Conservation (phyloP, 2,113 vertebrate species). For the Dryoscopus gambensis region DNA sequence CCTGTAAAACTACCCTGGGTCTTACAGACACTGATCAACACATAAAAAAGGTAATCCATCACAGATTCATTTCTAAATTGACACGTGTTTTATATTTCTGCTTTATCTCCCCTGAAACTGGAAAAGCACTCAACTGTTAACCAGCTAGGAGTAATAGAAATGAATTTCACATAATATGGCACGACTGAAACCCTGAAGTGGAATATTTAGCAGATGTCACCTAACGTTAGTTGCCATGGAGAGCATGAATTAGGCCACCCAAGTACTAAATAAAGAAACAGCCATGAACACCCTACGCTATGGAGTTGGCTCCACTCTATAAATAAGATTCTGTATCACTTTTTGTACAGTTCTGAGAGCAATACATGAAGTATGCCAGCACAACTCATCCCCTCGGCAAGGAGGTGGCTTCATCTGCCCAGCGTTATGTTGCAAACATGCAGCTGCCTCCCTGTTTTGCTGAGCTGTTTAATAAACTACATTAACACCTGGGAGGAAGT, state of each 20-base stretch:
- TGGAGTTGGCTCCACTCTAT: constrained; percentile 5
- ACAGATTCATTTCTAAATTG: not conserved
- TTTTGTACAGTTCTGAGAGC: constrained; percentile 43
- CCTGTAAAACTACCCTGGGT: not conserved
- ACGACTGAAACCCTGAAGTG: constrained; percentile 29
- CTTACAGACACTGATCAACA: not conserved
- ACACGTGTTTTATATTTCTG: not conserved
- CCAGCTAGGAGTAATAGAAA: not conserved
- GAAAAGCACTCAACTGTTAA: not conserved
- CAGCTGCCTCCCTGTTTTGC: not conserved
- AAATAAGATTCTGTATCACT: constrained; percentile 37
- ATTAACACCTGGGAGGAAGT: not conserved
- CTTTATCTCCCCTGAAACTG: not conserved
- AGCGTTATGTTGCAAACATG: rapidly evolving
- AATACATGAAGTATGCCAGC: not conserved
- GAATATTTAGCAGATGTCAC: constrained; percentile 57
- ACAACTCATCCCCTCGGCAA: not conserved
- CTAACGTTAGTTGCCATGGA: constrained; percentile 52
- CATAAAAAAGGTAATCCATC: not conserved
- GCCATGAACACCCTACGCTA: constrained; percentile 1
- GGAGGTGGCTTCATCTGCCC: not conserved
- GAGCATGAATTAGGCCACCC: constrained; percentile 60
- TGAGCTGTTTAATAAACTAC: not conserved
- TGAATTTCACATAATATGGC: not conserved
- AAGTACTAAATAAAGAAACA: constrained; percentile 50